Evolutionary conservation across 1,140 invertebrate species (phyloP).

Genomic region (Hyposmocoma kahamanoa): DNA sequence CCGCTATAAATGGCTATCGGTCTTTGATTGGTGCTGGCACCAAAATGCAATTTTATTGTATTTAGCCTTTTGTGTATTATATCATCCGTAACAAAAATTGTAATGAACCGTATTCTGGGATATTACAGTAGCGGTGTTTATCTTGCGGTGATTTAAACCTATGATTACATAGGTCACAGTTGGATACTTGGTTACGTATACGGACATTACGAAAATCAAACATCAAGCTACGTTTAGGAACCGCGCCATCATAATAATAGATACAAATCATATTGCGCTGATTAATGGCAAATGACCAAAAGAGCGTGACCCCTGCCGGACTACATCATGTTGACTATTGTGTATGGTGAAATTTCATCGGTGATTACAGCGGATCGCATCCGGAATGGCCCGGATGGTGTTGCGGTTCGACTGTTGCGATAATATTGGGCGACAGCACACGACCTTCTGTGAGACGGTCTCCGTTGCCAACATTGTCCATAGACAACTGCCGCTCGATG

Average conservation of each 20-base stretch:
- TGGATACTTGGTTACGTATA: neutral
- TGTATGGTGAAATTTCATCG: conserved; percentile 65
- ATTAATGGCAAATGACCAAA: conserved; percentile 46
- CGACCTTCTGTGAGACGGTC: conserved; percentile 31
- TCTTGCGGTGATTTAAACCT: too few species aligned
- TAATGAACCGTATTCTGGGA: too few species aligned
- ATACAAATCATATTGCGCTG: conserved; percentile 32
- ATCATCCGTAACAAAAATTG: neutral
- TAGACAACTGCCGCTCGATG: too few species aligned
- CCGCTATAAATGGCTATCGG: conserved; percentile 60
- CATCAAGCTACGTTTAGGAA: conserved; percentile 34
- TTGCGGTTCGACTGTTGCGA: conserved; percentile 46
- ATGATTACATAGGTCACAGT: neutral
- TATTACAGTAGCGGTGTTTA: too few species aligned
- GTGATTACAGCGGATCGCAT: conserved; percentile 57
- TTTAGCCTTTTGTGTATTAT: neutral
- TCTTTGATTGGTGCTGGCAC: conserved; percentile 33
- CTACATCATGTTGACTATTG: conserved; percentile 28
- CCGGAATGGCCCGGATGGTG: conserved; percentile 54
- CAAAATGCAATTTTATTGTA: conserved; percentile 16
- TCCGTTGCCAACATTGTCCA: too few species aligned
- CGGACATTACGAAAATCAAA: conserved; percentile 18
- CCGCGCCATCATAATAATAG: conserved; percentile 34
- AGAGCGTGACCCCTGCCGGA: conserved; percentile 49
- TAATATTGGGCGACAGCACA: conserved; percentile 38